phyloP scores from a whole-genome alignment of 2,113 vertebrate species.

The Ochotona curzoniae region DNA sequence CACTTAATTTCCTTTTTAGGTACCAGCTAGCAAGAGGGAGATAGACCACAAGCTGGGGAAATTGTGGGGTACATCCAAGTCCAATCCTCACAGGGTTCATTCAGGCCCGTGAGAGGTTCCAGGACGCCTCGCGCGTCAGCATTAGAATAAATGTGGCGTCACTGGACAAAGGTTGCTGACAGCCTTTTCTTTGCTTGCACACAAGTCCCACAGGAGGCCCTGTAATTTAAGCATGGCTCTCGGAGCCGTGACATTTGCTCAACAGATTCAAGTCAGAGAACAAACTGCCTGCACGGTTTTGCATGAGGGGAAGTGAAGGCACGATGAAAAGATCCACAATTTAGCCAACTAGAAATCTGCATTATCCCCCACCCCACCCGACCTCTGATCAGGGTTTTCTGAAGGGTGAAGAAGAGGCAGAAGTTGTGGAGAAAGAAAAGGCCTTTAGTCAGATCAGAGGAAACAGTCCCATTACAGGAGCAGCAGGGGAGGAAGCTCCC shows the following conservation, averaged over 20 bases:
- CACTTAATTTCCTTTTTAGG: not conserved
- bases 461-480: not conserved
- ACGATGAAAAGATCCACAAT: not conserved
- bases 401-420: not conserved
- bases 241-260: not conserved
- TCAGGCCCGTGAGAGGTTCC: not conserved
- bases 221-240: not conserved
- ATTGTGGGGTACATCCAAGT: not conserved
- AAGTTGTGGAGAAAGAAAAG: not conserved
- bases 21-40: not conserved
- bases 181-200: not conserved
- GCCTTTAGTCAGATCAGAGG: not conserved
- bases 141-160: not conserved
- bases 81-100: not conserved
- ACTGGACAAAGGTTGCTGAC: not conserved
- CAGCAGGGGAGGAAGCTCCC: no score
- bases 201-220: not conserved
- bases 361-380: not conserved
- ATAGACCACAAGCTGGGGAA: not conserved
- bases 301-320: not conserved
- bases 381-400: not conserved
- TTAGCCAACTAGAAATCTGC: not conserved
- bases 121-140: not conserved
- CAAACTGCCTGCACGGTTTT: not conserved
- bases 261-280: not conserved